A percentile compares a stretch with the other conserved stretches of the same genome.
These are phyloP conservation scores for Bos indicus DNA, from an alignment of 2,113 vertebrate genomes.

Conservation along the genomic window DNA sequence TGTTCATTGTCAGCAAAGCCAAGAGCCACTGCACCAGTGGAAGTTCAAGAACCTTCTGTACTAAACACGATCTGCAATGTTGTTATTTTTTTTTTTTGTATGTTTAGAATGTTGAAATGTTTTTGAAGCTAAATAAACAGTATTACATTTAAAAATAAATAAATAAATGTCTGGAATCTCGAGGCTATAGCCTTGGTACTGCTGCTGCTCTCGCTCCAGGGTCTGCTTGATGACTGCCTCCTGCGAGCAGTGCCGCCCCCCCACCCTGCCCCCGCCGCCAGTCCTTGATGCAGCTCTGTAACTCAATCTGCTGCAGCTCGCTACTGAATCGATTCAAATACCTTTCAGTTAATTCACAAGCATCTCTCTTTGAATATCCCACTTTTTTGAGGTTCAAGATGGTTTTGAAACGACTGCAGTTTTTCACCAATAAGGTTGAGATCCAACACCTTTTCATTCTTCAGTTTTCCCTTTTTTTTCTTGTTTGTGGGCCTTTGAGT, in stretches of 20 bases:
- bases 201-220: background rate
- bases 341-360: background rate
- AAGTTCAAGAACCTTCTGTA: constrained; percentile 87
- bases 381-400: background rate
- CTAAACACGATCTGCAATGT: constrained; percentile 82
- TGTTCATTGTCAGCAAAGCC: constrained; percentile 79
- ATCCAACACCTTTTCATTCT: background rate
- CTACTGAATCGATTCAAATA: background rate
- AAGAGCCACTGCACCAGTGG: constrained; percentile 80
- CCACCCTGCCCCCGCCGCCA: too few species aligned
- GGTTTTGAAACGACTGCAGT: background rate
- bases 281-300: background rate
- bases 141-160: constrained; percentile 86
- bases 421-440: background rate
- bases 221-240: too few species aligned
- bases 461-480: background rate
- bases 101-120: constrained; percentile 92
- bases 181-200: background rate
- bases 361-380: background rate
- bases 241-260: too few species aligned
- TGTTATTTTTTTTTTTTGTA: constrained; percentile 84
- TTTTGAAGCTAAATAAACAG: constrained; percentile 93
- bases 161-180: background rate
- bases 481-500: background rate
- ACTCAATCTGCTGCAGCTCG: background rate